Conservation (phyloP, 2,888 invertebrate species). For the Diabrotica balteata region DNA sequence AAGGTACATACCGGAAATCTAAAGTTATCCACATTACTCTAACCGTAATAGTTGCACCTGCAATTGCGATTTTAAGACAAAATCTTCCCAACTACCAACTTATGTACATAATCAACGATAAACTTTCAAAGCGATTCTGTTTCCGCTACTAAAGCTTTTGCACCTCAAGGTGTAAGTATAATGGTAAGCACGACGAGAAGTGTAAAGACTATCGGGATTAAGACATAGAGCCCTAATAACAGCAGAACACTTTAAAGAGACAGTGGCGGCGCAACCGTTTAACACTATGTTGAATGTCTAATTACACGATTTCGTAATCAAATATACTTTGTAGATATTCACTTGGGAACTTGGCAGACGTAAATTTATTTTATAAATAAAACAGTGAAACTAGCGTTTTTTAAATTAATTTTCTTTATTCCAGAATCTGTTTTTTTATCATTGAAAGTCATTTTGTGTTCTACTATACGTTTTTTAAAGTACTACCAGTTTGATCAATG, state of each 20-base stretch:
- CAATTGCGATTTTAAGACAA: neutral
- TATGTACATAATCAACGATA: slow-evolving; percentile 6
- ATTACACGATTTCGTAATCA: neutral
- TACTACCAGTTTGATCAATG: too few species aligned
- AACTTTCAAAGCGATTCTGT: slow-evolving; percentile 3
- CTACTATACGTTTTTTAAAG: too few species aligned
- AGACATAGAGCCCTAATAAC: neutral
- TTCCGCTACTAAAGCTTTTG: slow-evolving; percentile 1
- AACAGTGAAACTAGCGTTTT: slow-evolving; percentile 2
- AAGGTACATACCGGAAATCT: neutral
- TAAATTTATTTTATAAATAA: neutral
- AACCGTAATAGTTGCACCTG: slow-evolving; percentile 6
- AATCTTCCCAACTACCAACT: slow-evolving; percentile 2
- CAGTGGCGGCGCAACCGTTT: too few species aligned
- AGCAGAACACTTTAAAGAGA: too few species aligned
- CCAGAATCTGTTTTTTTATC: too few species aligned
- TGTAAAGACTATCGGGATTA: neutral
- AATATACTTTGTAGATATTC: neutral
- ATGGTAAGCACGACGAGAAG: neutral
- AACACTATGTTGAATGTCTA: too few species aligned
- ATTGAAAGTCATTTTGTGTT: too few species aligned
- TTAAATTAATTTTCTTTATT: too few species aligned
- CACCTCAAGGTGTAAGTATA: slow-evolving; percentile 1
- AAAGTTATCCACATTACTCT: slow-evolving; percentile 5
- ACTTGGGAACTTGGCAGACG: neutral